Evolutionary conservation across 2,113 vertebrate genomes (phyloP).

Genomic region (Campylomormyrus numenius): DNA sequence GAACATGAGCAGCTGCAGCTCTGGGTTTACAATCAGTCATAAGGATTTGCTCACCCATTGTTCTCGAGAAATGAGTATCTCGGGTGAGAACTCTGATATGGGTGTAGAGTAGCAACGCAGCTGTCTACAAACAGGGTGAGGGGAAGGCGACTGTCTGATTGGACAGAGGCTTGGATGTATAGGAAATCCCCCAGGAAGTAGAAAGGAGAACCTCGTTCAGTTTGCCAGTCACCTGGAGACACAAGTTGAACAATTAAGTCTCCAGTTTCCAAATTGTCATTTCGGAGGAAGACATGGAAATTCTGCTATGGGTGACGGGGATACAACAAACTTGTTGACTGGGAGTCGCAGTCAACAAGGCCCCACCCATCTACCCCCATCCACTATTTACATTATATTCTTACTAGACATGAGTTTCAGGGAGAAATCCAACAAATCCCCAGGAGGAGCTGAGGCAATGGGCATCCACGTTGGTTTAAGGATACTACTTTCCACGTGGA

Average conservation of each 20-base stretch:
- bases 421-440: slow-evolving; percentile 15
- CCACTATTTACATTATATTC: neutral
- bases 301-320: neutral
- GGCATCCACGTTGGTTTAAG: slow-evolving; percentile 4
- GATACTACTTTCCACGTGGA: neutral
- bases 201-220: neutral
- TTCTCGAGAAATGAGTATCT: neutral
- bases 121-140: neutral
- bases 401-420: slow-evolving; percentile 14
- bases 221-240: neutral
- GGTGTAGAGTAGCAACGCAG: slow-evolving; percentile 12
- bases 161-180: slow-evolving; percentile 17
- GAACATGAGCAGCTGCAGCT: neutral
- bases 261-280: neutral
- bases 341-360: neutral
- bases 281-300: neutral
- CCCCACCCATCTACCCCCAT: neutral
- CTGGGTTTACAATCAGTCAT: neutral
- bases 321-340: neutral
- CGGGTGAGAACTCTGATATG: neutral
- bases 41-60: neutral
- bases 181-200: slow-evolving; percentile 31
- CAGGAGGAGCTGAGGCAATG: neutral
- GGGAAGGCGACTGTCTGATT: neutral
- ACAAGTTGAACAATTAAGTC: neutral